These are phyloP conservation scores for Anthoptus insignis DNA, from an alignment of 2,888 invertebrate genomes.

Conservation along the genomic window DNA sequence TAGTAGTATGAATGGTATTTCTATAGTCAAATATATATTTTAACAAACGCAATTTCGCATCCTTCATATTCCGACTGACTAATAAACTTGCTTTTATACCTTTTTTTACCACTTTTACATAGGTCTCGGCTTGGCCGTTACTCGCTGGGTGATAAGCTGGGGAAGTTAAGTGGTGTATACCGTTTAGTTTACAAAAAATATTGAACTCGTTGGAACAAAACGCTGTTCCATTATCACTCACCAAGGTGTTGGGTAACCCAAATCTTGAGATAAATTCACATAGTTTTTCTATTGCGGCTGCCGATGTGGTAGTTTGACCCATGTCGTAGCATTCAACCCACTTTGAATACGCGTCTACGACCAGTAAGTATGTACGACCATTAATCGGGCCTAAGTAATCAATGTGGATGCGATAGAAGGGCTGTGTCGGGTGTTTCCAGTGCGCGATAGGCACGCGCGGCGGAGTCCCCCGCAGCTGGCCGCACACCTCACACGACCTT, in stretches of 20 bases:
- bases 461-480: neutral
- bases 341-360: neutral
- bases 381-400: neutral
- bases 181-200: neutral
- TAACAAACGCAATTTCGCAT: neutral
- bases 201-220: slow-evolving; percentile 1
- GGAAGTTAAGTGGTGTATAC: neutral
- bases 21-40: slow-evolving; percentile 15
- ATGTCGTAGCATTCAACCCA: neutral
- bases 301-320: neutral
- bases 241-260: slow-evolving; percentile 1
- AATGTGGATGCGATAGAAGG: neutral
- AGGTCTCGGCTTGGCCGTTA: slow-evolving; percentile 6
- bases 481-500: neutral
- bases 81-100: neutral
- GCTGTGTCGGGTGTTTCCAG: neutral
- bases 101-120: neutral
- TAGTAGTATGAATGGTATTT: slow-evolving; percentile 2
- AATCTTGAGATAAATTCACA: neutral
- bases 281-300: no score
- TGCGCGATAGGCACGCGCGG: neutral
- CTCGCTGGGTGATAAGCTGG: slow-evolving; percentile 6
- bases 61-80: no score
- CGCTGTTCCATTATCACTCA: slow-evolving; percentile 5
- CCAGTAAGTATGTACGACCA: neutral